Conservation (phyloP, 2,888 invertebrate genomes). For the Drosophila glabriapex region DNA sequence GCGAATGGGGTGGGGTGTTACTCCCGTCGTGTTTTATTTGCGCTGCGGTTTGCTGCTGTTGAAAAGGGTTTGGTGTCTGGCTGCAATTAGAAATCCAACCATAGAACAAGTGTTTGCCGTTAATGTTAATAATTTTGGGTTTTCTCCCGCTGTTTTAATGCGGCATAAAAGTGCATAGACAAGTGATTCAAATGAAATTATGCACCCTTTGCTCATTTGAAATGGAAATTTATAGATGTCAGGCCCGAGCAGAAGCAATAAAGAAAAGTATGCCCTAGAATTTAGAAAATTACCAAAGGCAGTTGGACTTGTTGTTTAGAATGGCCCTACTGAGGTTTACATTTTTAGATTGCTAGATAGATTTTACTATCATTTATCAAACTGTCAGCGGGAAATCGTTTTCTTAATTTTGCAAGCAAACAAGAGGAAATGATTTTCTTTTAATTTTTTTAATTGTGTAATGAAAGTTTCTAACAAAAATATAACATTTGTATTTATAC, state of each 20-base stretch:
- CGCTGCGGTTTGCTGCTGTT: slow-evolving; percentile 46
- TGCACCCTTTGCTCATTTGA: slow-evolving; percentile 48
- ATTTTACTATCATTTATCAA: background rate
- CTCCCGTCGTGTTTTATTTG: slow-evolving; percentile 30
- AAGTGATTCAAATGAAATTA: slow-evolving; percentile 60
- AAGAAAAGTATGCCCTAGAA: slow-evolving; percentile 1
- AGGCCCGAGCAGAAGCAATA: slow-evolving; percentile 3
- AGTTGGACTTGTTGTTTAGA: background rate
- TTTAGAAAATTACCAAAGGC: background rate
- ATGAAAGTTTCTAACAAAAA: background rate
- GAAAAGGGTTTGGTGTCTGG: slow-evolving; percentile 21
- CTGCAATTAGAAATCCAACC: slow-evolving; percentile 59
- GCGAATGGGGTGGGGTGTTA: background rate
- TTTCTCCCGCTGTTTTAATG: slow-evolving; percentile 25
- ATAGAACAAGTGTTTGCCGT: slow-evolving; percentile 50
- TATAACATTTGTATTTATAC: rapidly evolving
- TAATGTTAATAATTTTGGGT: slow-evolving; percentile 23
- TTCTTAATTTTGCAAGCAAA: background rate
- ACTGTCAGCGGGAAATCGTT: background rate
- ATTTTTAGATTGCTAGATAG: background rate
- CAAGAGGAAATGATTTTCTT: background rate
- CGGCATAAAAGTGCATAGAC: slow-evolving; percentile 42
- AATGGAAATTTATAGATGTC: slow-evolving; percentile 54
- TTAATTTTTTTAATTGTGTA: background rate
- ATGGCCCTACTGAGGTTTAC: background rate